Evolutionary conservation across 2,113 vertebrate genomes (phyloP).

Genomic region (Eulemur macaco): DNA sequence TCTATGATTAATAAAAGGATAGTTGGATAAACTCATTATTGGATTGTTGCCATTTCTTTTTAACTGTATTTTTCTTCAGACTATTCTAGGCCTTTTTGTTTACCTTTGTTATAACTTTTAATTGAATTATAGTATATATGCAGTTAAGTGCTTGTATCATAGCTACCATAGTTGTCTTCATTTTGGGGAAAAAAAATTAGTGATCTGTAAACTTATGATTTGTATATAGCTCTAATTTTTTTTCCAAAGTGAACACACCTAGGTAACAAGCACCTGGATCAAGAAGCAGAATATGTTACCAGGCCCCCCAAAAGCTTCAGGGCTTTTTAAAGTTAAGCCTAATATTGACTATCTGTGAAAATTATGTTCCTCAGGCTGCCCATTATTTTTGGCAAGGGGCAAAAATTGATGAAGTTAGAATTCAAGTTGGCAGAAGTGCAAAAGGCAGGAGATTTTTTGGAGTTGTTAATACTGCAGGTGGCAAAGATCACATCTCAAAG

Average conservation of each 20-base stretch:
- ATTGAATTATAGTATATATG: background rate
- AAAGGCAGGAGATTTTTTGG: background rate
- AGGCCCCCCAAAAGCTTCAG: background rate
- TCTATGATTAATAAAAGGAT: background rate
- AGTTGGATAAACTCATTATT: background rate
- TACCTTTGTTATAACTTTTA: background rate
- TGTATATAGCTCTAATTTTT: background rate
- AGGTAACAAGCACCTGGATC: background rate
- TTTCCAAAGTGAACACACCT: background rate
- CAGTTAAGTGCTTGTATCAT: background rate
- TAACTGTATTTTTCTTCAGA: background rate
- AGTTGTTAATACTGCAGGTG: background rate
- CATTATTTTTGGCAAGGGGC: background rate
- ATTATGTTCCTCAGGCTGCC: background rate
- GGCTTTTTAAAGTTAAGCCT: background rate
- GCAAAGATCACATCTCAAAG: conserved; percentile 15
- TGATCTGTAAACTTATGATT: background rate
- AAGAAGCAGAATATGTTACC: background rate
- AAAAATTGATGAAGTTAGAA: conserved; percentile 47
- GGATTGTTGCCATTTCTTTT: background rate
- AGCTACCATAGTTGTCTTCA: background rate
- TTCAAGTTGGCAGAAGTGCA: conserved; percentile 12
- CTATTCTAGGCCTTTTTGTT: background rate
- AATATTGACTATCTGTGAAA: background rate
- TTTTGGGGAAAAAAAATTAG: background rate